Conservation (phyloP, 1,140 invertebrate genomes). For the Thalassaphorura encarpata region DNA sequence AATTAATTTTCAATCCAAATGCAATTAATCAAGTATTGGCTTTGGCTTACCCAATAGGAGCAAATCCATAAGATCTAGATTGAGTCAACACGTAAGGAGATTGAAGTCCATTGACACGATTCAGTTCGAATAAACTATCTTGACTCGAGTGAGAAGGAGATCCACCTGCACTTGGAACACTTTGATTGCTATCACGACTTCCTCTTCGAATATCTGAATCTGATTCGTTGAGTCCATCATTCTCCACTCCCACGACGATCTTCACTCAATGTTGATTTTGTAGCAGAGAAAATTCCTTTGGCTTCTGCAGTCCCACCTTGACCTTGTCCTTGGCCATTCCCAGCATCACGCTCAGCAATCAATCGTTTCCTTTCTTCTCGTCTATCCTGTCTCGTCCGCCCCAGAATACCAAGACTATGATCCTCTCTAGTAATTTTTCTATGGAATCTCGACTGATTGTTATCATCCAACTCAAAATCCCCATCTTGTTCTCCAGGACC, state of each 20-base stretch:
- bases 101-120: background rate
- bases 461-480: too few species aligned
- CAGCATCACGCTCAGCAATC: conserved; percentile 24
- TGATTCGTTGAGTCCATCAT: conserved; percentile 34
- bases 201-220: conserved; percentile 19
- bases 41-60: background rate
- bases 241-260: conserved; percentile 41
- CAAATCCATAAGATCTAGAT: conserved; percentile 2
- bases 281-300: conserved; percentile 37
- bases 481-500: background rate
- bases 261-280: background rate
- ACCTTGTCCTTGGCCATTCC: background rate
- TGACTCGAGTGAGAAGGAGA: conserved; percentile 24
- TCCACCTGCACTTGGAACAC: background rate
- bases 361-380: conserved; percentile 28
- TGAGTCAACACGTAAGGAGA: background rate
- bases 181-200: conserved; percentile 30
- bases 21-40: background rate
- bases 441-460: conserved; percentile 9
- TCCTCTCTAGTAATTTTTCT: conserved; percentile 13
- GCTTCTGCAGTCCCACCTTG: conserved; percentile 1
- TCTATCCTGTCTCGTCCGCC: conserved; percentile 18
- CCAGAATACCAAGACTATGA: background rate
- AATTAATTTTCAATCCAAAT: background rate
- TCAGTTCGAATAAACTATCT: conserved; percentile 20